Percentiles rank a stretch among this genome's conserved stretches.
These are phyloP conservation scores for Macropis europaea DNA, from an alignment of 2,888 invertebrate genomes.

Conservation along the genomic window DNA sequence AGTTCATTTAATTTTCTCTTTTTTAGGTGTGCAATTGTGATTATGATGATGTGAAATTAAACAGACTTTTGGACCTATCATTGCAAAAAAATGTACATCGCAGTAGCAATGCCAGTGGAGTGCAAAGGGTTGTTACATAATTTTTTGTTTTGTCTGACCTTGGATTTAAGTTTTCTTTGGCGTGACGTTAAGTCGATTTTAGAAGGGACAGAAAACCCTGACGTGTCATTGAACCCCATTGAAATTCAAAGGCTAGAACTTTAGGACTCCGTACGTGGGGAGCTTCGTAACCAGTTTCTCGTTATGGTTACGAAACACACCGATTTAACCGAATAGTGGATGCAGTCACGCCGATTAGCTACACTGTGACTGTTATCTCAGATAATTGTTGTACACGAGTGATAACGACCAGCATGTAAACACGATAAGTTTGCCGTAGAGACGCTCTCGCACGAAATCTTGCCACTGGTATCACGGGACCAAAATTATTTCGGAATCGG, in stretches of 20 bases:
- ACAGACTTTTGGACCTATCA: no score
- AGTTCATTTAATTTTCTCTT: no score
- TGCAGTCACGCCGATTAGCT: background rate
- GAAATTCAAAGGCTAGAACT: slow-evolving; percentile 36
- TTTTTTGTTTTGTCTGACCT: background rate
- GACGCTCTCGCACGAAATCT: background rate
- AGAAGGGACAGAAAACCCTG: background rate
- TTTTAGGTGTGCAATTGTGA: no score
- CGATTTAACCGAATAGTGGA: background rate
- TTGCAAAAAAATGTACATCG: no score
- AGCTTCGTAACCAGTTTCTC: slow-evolving; percentile 35
- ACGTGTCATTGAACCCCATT: slow-evolving; percentile 48
- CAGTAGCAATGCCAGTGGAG: no score
- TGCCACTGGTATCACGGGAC: no score
- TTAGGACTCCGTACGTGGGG: slow-evolving; percentile 37
- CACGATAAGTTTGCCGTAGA: background rate
- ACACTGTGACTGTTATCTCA: background rate
- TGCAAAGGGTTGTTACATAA: no score
- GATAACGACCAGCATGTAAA: slow-evolving; percentile 11
- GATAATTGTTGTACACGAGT: background rate
- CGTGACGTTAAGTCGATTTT: background rate
- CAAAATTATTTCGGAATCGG: background rate
- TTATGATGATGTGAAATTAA: no score
- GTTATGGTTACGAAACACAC: slow-evolving; percentile 33
- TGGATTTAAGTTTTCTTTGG: background rate